Base-by-base conservation (phyloP, 92 coral and sea anemone species). In the Palythoa caribaeorum region DNA sequence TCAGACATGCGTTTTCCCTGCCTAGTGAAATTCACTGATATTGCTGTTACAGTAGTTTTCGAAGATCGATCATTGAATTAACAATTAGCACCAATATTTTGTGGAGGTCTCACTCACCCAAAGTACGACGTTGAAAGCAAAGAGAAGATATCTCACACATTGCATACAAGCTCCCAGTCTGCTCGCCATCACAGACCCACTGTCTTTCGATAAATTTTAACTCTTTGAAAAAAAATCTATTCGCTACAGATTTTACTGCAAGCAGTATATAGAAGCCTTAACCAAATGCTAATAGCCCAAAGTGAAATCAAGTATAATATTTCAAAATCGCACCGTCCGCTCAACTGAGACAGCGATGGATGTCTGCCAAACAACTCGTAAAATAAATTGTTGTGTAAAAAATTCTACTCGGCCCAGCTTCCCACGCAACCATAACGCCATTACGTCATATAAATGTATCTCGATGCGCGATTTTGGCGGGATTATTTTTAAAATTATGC, bases 141-240 rank as follows among this genome's bases (percentile, higher is more conserved):
- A 91, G 78, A 96, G 78, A 71, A 95, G 89, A 78, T 83, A 91
- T n/a, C 94, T 91, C 65, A 94, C 92, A 73, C 96, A 92, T 77
- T 96, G 99, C 96, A 96, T 91, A 59, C 96, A 92, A 51, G 98
- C 95, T 12, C 98, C 98, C 15, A 95, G 94, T 60, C 92, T 93
- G 84, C 83, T 92, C 37, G 90, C 92, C 59, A 81, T 81, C 39
- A 11, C 53, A 59, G 3, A 2, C 57, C n/a, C 13, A 10, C 50
- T 54, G 65, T 7, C 9, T 28, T 38, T 40, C 84, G 73, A 81
- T 20, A 35, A 47, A 10, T 13, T 14, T 6, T 21, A 20, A 20
- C 6, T 38, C 5, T 15, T 21, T 60, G 54, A 10, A 66, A 21
- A 21, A 63, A 16, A 36, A 28, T 28, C 28, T 81, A 9, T 6